Evolutionary conservation across 1,140 invertebrate species (phyloP).

Genomic region (Lucilia cuprina): DNA sequence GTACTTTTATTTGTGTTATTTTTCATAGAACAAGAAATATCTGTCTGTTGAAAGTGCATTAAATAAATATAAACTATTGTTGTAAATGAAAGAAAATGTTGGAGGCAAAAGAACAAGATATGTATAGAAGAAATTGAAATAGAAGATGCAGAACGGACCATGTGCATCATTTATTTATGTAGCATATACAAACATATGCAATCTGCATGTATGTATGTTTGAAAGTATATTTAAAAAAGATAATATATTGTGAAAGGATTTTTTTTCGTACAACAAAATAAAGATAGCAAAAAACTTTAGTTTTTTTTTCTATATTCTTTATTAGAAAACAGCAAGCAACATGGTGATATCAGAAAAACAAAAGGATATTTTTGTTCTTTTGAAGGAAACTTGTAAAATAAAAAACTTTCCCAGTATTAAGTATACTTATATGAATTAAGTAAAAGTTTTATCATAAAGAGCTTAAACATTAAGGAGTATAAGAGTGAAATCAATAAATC

Average conservation of each 20-base stretch:
- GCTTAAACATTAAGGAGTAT: no score
- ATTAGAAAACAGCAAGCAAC: neutral
- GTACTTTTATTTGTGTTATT: neutral
- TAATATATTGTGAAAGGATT: conserved; percentile 5
- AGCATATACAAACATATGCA: neutral
- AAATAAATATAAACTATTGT: conserved; percentile 29
- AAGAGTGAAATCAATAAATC: no score
- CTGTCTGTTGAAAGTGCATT: conserved; percentile 32
- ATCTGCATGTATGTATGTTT: neutral
- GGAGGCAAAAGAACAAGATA: neutral
- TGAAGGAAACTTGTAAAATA: neutral
- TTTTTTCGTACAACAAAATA: neutral
- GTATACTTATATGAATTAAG: neutral
- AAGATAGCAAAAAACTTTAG: neutral
- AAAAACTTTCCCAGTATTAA: neutral
- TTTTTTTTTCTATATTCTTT: neutral
- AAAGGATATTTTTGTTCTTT: neutral
- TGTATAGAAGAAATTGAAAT: neutral
- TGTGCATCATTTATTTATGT: neutral
- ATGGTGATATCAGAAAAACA: neutral
- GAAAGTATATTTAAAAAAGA: neutral
- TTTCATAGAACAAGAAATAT: neutral
- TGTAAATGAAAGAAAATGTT: neutral
- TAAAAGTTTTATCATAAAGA: neutral
- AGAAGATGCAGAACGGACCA: neutral